Percentiles rank a stretch among this genome's conserved stretches.
Evolutionary conservation across 2,797 vertebrate species (phyloP).

Genomic region (Euphonia xanthogaster): DNA sequence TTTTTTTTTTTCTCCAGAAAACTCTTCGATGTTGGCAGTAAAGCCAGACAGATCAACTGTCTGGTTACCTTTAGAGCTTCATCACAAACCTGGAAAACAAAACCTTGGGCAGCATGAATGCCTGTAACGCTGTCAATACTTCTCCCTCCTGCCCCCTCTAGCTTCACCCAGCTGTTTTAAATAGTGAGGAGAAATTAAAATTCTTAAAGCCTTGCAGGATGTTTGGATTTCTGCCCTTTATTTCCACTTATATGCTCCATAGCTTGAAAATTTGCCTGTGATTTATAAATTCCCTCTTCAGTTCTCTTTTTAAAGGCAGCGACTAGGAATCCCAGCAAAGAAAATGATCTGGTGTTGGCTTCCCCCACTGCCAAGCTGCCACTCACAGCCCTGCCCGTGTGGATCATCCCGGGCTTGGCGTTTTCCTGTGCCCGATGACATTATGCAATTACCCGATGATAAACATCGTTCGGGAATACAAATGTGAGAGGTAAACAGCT

Average conservation of each 20-base stretch:
- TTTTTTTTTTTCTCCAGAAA: background rate
- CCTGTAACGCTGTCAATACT: background rate
- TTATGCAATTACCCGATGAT: conserved; percentile 57
- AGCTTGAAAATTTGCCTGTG: conserved; percentile 45
- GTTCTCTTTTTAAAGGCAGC: background rate
- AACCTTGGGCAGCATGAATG: background rate
- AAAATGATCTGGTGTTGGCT: background rate
- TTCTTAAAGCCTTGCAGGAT: conserved; percentile 62
- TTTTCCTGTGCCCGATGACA: conserved; percentile 6
- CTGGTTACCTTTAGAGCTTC: background rate
- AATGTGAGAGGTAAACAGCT: conserved; percentile 82
- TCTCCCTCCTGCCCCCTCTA: conserved; percentile 14
- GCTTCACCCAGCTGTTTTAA: conserved; percentile 64
- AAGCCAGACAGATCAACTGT: background rate
- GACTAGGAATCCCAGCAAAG: background rate
- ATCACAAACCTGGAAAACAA: background rate
- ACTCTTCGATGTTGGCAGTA: background rate
- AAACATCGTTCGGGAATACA: conserved; percentile 65
- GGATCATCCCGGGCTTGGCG: background rate
- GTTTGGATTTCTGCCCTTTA: conserved; percentile 65
- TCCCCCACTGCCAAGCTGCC: conserved; percentile 35
- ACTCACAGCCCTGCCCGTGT: background rate
- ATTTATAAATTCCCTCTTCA: conserved; percentile 35
- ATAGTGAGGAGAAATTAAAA: conserved; percentile 58
- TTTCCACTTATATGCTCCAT: conserved; percentile 32